Evolutionary conservation across 2,113 vertebrate species (phyloP).

Genomic region (Felis chaus): DNA sequence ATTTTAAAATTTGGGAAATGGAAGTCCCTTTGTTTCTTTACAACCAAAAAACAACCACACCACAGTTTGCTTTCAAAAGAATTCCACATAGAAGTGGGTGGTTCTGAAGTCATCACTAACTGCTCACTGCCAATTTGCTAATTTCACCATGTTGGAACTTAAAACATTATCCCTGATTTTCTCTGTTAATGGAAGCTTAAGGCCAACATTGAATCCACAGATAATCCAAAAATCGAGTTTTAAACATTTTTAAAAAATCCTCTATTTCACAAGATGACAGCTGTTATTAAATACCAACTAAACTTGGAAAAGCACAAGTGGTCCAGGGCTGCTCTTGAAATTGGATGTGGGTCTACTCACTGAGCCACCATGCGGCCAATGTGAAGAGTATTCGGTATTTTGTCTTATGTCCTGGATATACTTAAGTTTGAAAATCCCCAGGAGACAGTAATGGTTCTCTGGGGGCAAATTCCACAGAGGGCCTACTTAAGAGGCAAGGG

Average conservation of each 20-base stretch:
- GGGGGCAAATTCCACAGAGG: fast-evolving
- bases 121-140: neutral
- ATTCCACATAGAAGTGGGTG: fast-evolving
- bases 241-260: neutral
- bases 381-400: neutral
- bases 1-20: neutral
- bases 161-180: neutral
- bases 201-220: neutral
- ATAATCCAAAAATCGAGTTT: neutral
- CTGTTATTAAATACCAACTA: neutral
- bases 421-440: neutral
- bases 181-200: neutral
- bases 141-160: neutral
- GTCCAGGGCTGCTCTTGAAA: neutral
- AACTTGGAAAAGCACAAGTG: neutral
- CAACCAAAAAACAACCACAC: too few species aligned
- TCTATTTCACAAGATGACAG: neutral
- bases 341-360: fast-evolving
- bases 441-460: too few species aligned
- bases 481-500: fast-evolving
- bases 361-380: neutral
- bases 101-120: fast-evolving
- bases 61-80: neutral
- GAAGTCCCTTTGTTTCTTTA: neutral
- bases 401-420: neutral